A percentile compares a stretch with the other conserved stretches of the same genome.
These are phyloP conservation scores for Aromia moschata DNA, from an alignment of 2,888 invertebrate genomes.

Conservation along the genomic window DNA sequence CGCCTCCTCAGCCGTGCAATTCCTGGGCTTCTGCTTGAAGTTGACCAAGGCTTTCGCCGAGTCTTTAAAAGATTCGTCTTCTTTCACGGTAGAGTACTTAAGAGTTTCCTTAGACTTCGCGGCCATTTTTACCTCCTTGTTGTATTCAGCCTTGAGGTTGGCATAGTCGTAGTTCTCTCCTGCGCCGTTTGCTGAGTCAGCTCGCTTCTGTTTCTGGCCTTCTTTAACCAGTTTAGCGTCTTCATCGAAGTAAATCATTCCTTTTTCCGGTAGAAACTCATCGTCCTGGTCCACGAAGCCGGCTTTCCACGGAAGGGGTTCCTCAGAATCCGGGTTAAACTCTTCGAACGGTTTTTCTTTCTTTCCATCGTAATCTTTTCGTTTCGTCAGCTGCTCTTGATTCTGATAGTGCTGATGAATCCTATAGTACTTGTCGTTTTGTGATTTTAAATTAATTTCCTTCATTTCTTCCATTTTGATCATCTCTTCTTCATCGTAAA, in stretches of 20 bases:
- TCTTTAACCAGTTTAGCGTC: slow-evolving; percentile 25
- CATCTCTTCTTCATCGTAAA: slow-evolving; percentile 60
- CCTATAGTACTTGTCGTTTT: slow-evolving; percentile 40
- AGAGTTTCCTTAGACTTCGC: slow-evolving; percentile 58
- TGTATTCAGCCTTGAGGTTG: slow-evolving; percentile 61
- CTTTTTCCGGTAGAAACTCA: slow-evolving; percentile 38
- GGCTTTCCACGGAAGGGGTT: slow-evolving; percentile 50
- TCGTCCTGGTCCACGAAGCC: slow-evolving; percentile 47
- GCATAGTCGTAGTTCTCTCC: slow-evolving; percentile 47
- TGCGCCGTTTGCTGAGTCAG: slow-evolving; percentile 21
- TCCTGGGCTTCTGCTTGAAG: slow-evolving; percentile 54
- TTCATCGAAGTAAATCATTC: slow-evolving; percentile 38
- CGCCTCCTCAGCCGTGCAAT: slow-evolving; percentile 64
- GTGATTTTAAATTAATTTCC: slow-evolving; percentile 24
- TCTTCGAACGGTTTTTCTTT: slow-evolving; percentile 41
- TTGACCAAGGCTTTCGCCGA: slow-evolving; percentile 57
- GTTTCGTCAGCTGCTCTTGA: not conserved
- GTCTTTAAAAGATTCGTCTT: slow-evolving; percentile 59
- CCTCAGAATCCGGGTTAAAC: slow-evolving; percentile 48
- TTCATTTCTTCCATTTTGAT: slow-evolving; percentile 43
- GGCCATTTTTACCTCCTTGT: slow-evolving; percentile 55
- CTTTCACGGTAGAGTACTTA: slow-evolving; percentile 60
- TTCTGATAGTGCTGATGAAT: slow-evolving; percentile 33
- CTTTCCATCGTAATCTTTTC: slow-evolving; percentile 1
- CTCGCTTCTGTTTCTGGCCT: slow-evolving; percentile 25